These are phyloP conservation scores for Chrysemys picta DNA, from an alignment of 2,113 vertebrate genomes.

Conservation along the genomic window DNA sequence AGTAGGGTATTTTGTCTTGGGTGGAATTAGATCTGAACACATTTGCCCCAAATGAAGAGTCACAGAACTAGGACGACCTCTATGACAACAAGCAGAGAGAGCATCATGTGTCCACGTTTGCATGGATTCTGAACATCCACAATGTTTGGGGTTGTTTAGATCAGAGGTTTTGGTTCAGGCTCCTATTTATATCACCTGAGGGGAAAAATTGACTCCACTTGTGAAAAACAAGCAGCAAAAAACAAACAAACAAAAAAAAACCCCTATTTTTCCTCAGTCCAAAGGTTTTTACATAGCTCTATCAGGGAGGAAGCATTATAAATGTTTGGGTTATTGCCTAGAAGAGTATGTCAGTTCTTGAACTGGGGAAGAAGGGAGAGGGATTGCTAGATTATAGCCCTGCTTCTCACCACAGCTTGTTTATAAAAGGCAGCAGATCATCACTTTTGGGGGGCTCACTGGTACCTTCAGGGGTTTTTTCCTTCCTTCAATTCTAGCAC, in stretches of 20 bases:
- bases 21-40: neutral
- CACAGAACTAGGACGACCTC: neutral
- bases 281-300: neutral
- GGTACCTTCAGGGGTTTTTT: neutral
- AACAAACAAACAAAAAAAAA: neutral
- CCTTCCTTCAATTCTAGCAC: neutral
- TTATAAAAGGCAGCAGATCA: slow-evolving; percentile 1
- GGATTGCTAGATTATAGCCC: neutral
- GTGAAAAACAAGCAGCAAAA: neutral
- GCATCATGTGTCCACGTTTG: neutral
- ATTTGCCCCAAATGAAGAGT: neutral
- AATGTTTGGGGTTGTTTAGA: neutral
- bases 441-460: neutral
- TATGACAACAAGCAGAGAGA: fast-evolving
- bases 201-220: neutral
- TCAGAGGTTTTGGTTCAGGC: neutral
- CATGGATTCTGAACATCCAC: neutral
- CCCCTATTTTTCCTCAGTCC: neutral
- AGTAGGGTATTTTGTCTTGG: neutral
- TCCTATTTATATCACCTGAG: neutral
- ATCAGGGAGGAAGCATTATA: neutral
- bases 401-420: neutral
- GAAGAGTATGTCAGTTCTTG: neutral
- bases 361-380: neutral
- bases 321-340: slow-evolving; percentile 4